These are phyloP conservation scores for Isichthys henryi DNA, from an alignment of 2,113 vertebrate genomes.

Conservation along the genomic window DNA sequence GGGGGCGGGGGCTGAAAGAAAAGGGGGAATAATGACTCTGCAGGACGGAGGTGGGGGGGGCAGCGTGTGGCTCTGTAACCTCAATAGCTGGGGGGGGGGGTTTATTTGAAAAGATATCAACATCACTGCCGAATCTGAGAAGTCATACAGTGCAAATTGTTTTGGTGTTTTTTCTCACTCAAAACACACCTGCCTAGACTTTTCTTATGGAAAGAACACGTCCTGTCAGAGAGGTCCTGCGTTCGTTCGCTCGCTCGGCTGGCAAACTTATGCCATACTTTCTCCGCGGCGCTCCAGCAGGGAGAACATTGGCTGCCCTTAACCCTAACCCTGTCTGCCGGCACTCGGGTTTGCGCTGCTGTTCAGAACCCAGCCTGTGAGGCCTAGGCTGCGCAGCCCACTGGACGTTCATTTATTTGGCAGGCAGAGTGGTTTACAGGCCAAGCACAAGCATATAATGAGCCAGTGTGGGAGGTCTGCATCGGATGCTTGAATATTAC, in stretches of 20 bases:
- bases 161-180: neutral
- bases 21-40: conserved; percentile 5
- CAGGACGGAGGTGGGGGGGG: neutral
- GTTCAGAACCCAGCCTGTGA: neutral
- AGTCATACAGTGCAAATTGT: neutral
- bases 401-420: neutral
- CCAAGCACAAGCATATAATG: neutral
- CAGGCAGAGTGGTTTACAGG: neutral
- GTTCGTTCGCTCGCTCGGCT: neutral
- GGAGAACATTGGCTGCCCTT: neutral
- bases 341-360: neutral
- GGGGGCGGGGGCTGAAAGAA: neutral
- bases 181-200: neutral
- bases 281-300: neutral
- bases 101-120: conserved; percentile 10
- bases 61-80: neutral
- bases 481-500: neutral
- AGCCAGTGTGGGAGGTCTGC: neutral
- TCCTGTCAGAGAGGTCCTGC: neutral
- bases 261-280: neutral
- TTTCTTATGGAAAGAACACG: neutral
- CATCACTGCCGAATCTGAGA: neutral
- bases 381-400: neutral
- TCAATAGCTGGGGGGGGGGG: neutral
- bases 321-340: neutral